These are phyloP conservation scores for Phoxinus phoxinus DNA, from an alignment of 2,113 vertebrate species.

Conservation along the genomic window DNA sequence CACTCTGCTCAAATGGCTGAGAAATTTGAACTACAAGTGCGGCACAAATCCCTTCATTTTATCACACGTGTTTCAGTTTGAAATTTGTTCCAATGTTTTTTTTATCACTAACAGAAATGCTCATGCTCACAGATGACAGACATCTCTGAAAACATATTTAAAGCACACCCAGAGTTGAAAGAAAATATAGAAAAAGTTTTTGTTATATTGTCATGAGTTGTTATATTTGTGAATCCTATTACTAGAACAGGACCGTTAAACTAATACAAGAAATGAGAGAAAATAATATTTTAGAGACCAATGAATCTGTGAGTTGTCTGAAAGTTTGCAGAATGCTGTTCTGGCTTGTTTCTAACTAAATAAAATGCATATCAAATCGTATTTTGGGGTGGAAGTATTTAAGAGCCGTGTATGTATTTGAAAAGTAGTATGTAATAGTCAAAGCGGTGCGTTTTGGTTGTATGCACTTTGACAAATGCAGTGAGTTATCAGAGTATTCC, in stretches of 20 bases:
- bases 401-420: not conserved
- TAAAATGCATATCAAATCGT: not conserved
- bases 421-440: not conserved
- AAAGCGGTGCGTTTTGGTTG: not conserved
- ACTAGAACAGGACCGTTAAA: not conserved
- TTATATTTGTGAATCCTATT: not conserved
- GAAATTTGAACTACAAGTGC: slow-evolving; percentile 18
- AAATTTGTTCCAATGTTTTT: not conserved
- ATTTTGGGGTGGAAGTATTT: not conserved
- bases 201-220: not conserved
- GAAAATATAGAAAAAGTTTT: slow-evolving; percentile 1
- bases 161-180: slow-evolving; percentile 19
- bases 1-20: slow-evolving; percentile 15
- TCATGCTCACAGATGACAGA: not conserved
- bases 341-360: slow-evolving; percentile 28
- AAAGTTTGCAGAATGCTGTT: slow-evolving; percentile 3
- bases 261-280: not conserved
- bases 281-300: not conserved
- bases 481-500: not conserved
- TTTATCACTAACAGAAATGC: not conserved
- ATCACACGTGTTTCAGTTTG: not conserved
- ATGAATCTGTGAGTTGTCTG: not conserved
- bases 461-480: not conserved
- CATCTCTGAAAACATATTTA: not conserved
- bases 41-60: not conserved